Evolutionary conservation across 2,113 vertebrate genomes (phyloP).

Genomic region (Sylvilagus bachmani): DNA sequence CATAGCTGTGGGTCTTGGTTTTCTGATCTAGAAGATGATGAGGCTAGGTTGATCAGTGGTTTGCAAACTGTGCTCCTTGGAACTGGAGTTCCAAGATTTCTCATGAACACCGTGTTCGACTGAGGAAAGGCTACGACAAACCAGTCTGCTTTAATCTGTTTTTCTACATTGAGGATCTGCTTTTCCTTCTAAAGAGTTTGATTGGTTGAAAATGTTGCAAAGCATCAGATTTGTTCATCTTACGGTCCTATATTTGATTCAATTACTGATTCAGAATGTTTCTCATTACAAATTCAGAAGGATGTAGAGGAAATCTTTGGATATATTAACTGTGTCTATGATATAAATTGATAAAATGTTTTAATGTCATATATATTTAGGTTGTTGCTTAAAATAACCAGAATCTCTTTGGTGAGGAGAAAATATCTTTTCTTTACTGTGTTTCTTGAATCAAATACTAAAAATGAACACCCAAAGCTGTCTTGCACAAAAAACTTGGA

Average conservation of each 20-base stretch:
- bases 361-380: conserved; percentile 7
- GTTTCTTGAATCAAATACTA: conserved; percentile 25
- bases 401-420: not conserved
- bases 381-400: conserved; percentile 15
- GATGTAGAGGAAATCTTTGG: not conserved
- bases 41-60: not conserved
- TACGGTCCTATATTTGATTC: not conserved
- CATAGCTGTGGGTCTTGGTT: not conserved
- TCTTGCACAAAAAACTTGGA: not conserved
- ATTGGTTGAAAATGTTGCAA: conserved; percentile 25
- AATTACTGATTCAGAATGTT: not conserved
- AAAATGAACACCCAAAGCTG: not conserved
- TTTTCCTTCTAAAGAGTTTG: not conserved
- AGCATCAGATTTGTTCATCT: not conserved
- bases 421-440: not conserved
- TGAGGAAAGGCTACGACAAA: not conserved
- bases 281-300: conserved; percentile 35
- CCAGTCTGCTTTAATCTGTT: not conserved
- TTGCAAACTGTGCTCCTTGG: not conserved
- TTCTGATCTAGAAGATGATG: not conserved
- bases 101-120: not conserved
- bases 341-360: not conserved
- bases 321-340: conserved; percentile 1
- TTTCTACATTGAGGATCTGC: not conserved
- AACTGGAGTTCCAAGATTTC: not conserved